Percentiles rank a stretch among this genome's conserved stretches.
Evolutionary conservation across 2,888 invertebrate species (phyloP).

Genomic region (Hedya salicella): DNA sequence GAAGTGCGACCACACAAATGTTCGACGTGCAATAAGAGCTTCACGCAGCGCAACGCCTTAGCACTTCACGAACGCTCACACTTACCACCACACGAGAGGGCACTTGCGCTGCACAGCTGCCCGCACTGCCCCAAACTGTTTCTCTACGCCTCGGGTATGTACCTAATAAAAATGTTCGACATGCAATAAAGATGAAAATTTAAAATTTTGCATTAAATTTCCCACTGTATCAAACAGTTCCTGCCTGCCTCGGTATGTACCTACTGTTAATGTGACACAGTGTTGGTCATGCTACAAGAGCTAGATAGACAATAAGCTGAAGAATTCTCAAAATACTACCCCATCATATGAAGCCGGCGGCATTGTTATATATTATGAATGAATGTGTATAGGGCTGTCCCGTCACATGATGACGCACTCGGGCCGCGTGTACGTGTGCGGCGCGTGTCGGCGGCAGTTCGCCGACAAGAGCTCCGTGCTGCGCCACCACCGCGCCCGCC

Average conservation of each 20-base stretch:
- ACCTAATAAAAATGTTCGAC: too few species aligned
- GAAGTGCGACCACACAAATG: constrained; percentile 88
- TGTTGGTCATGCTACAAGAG: too few species aligned
- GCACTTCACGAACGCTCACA: constrained; percentile 86
- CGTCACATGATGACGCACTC: constrained; percentile 88
- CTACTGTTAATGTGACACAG: too few species aligned
- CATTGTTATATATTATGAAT: too few species aligned
- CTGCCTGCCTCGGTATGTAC: too few species aligned
- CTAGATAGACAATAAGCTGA: too few species aligned
- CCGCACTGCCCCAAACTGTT: constrained; percentile 54
- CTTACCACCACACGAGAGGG: constrained; percentile 72
- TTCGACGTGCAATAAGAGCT: constrained; percentile 87
- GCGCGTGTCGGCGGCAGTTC: constrained; percentile 87
- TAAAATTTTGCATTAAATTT: too few species aligned
- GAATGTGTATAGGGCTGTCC: constrained; percentile 86
- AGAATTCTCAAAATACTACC: too few species aligned
- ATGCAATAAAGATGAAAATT: too few species aligned
- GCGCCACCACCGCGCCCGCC: constrained; percentile 78
- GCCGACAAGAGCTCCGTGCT: constrained; percentile 89
- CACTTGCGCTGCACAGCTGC: constrained; percentile 87
- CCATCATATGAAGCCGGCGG: too few species aligned
- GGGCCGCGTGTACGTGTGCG: constrained; percentile 87
- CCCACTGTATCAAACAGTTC: too few species aligned
- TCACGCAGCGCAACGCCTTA: constrained; percentile 89
- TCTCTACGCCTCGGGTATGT: constrained; percentile 34